Evolutionary conservation across 2,113 vertebrate genomes (phyloP).

Genomic region (Corydoras maculifer): DNA sequence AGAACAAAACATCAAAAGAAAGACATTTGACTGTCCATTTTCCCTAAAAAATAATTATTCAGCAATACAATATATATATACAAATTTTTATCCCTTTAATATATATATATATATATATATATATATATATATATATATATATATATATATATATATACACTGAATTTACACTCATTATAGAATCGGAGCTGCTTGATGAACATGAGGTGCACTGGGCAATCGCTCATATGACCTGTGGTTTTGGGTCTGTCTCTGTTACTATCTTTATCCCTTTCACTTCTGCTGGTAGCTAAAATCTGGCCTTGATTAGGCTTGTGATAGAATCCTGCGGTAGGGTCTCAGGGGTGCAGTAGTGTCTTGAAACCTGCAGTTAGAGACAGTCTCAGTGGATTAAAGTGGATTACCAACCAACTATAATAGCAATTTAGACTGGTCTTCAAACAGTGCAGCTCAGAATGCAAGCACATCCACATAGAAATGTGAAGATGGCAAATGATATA

Average conservation of each 20-base stretch:
- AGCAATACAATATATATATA: too few relatives aligned
- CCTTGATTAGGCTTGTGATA: conserved; percentile 28
- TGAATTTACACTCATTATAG: background rate
- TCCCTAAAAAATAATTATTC: too few relatives aligned
- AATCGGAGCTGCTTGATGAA: background rate
- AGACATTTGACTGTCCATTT: too few relatives aligned
- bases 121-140: too few relatives aligned
- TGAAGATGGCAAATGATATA: background rate
- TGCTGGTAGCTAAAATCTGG: conserved; percentile 6
- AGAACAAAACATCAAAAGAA: too few relatives aligned
- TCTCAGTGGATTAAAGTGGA: conserved; percentile 14
- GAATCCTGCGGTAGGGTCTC: conserved; percentile 4
- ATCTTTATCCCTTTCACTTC: background rate
- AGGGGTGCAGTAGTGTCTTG: background rate
- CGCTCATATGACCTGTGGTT: background rate
- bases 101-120: too few relatives aligned
- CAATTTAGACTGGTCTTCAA: conserved; percentile 10
- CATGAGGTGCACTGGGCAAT: background rate
- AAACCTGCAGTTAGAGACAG: background rate
- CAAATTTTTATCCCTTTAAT: too few relatives aligned
- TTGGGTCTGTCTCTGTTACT: conserved; percentile 9
- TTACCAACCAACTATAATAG: conserved; percentile 6
- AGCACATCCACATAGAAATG: background rate
- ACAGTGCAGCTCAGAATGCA: background rate
- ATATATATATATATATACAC: background rate